Evolutionary conservation across 1,140 invertebrate genomes (phyloP).

Genomic region (Sycobia sp.): DNA sequence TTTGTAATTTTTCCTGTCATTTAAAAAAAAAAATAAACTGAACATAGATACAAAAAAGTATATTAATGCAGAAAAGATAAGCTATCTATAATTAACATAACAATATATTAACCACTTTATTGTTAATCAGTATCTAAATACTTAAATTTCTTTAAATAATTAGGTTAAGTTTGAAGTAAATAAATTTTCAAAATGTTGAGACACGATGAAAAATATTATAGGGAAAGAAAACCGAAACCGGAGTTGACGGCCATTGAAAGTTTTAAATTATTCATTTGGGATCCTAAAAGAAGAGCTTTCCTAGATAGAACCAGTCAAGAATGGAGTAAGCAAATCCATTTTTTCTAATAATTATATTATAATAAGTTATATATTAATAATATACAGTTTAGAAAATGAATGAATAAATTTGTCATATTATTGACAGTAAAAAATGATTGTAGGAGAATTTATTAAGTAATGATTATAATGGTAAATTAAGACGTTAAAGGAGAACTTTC

Average conservation of each 20-base stretch:
- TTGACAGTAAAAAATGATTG: no score
- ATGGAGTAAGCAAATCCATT: constrained; percentile 70
- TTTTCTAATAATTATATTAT: constrained; percentile 54
- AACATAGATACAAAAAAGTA: not conserved
- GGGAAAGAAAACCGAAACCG: constrained; percentile 44
- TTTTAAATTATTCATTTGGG: constrained; percentile 64
- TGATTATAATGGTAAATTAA: no score
- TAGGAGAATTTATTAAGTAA: no score
- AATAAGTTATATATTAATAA: no score
- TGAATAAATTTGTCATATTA: no score
- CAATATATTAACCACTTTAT: not conserved
- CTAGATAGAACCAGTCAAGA: constrained; percentile 72
- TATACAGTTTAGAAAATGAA: no score
- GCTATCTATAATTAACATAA: no score
- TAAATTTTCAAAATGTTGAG: constrained; percentile 35
- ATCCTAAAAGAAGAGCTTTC: constrained; percentile 68
- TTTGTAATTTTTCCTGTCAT: no score
- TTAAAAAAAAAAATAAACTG: no score
- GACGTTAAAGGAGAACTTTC: no score
- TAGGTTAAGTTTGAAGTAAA: not conserved
- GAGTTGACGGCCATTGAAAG: constrained; percentile 46
- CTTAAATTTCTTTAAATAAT: not conserved
- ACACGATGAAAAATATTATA: constrained; percentile 52
- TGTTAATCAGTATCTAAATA: not conserved
- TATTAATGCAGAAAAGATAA: no score